Percentiles rank a stretch among this genome's conserved stretches.
Evolutionary conservation across 2,888 invertebrate species (phyloP).

Genomic region (Drosophila flavopinicola): DNA sequence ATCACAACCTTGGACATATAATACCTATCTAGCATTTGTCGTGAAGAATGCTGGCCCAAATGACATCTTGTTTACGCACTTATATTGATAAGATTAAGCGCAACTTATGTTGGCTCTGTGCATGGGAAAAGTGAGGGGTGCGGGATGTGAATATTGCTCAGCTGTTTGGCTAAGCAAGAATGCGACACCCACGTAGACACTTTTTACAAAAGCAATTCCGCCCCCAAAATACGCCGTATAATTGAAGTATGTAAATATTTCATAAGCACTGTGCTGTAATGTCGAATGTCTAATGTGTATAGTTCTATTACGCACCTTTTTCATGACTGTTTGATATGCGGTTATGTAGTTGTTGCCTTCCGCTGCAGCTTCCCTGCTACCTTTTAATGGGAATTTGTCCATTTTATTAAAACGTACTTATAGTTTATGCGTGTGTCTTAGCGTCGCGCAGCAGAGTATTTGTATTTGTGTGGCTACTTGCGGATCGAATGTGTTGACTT

Average conservation of each 20-base stretch:
- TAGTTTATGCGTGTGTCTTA: slow-evolving; percentile 3
- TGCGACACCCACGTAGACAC: slow-evolving; percentile 53
- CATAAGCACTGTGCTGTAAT: no score
- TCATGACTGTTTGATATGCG: slow-evolving; percentile 87
- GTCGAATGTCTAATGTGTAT: no score
- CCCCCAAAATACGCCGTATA: slow-evolving; percentile 47
- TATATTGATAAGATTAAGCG: slow-evolving; percentile 57
- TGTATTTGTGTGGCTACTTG: slow-evolving; percentile 11
- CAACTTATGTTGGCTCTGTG: slow-evolving; percentile 13
- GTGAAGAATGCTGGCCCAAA: slow-evolving; percentile 1
- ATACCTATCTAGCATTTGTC: neutral
- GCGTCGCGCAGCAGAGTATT: slow-evolving; percentile 13
- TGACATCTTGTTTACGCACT: slow-evolving; percentile 44
- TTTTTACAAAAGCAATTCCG: slow-evolving; percentile 56
- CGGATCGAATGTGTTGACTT: slow-evolving; percentile 22
- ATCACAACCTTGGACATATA: no score
- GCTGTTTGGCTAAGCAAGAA: slow-evolving; percentile 22
- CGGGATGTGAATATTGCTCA: slow-evolving; percentile 15
- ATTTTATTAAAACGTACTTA: slow-evolving; percentile 81
- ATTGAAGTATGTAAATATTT: slow-evolving; percentile 9
- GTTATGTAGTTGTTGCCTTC: slow-evolving; percentile 85
- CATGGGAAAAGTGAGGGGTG: neutral
- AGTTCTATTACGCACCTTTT: slow-evolving; percentile 85
- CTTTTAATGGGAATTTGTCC: slow-evolving; percentile 90
- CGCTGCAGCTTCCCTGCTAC: slow-evolving; percentile 85